Evolutionary conservation across 2,888 invertebrate genomes (phyloP).

Genomic region (Onthophagus sagittarius): DNA sequence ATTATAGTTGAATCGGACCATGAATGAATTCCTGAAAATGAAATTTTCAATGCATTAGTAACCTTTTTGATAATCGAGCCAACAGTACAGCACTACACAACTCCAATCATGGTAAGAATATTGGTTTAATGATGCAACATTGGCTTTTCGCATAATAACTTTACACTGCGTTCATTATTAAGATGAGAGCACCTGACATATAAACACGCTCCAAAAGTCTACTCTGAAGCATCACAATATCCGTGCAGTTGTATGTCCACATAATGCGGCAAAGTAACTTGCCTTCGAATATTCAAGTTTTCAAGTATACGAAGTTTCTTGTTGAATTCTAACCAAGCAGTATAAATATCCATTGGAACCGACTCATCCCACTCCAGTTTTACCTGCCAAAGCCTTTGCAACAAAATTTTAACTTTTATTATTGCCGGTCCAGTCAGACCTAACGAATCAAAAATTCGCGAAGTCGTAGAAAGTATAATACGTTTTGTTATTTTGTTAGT

Average conservation of each 20-base stretch:
- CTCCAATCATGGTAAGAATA: constrained; percentile 15
- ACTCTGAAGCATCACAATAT: constrained; percentile 1
- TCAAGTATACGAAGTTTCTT: not conserved
- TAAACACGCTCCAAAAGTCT: constrained; percentile 11
- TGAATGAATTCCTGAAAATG: no score
- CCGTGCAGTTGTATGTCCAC: not conserved
- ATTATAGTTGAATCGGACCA: constrained; percentile 35
- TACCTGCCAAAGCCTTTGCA: not conserved
- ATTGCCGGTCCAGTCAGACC: not conserved
- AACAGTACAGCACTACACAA: constrained; percentile 16
- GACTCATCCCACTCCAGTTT: not conserved
- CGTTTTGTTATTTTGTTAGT: no score
- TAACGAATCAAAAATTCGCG: not conserved
- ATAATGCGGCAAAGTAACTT: not conserved
- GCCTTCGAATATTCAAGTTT: not conserved
- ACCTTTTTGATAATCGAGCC: no score
- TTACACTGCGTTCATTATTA: no score
- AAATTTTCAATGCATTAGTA: no score
- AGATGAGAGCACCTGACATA: constrained; percentile 14
- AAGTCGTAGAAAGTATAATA: not conserved
- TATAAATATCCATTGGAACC: not conserved
- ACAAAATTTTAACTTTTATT: not conserved
- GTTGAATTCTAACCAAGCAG: not conserved
- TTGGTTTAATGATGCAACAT: constrained; percentile 6
- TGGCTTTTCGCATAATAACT: no score